Percentiles rank a stretch among this genome's conserved stretches.
Evolutionary conservation across 2,113 vertebrate genomes (phyloP).

Genomic region (Sarotherodon lohbergeri): DNA sequence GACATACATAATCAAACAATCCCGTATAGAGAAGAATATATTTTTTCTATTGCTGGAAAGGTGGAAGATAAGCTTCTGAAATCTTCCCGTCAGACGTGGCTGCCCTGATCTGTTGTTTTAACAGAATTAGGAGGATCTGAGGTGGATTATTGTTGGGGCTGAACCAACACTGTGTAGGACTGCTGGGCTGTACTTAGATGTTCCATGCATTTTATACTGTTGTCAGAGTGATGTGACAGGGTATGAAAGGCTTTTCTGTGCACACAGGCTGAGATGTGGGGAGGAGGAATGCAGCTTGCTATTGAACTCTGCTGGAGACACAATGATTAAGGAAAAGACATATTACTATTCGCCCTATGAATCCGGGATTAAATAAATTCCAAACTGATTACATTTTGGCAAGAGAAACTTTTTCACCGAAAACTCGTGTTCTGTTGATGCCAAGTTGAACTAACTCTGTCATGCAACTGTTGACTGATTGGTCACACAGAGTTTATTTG

Average conservation of each 20-base stretch:
- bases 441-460: constrained; percentile 24
- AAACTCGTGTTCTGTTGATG: constrained; percentile 2
- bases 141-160: constrained; percentile 57
- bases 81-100: constrained; percentile 57
- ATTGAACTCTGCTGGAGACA: constrained; percentile 61
- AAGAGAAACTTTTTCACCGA: constrained; percentile 33
- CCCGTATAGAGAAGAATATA: background rate
- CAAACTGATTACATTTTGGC: constrained; percentile 66
- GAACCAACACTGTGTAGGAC: constrained; percentile 41
- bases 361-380: constrained; percentile 68
- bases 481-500: constrained; percentile 27
- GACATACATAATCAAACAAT: constrained; percentile 11
- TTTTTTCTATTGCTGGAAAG: constrained; percentile 27
- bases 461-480: constrained; percentile 41
- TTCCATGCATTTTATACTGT: constrained; percentile 62
- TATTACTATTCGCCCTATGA: constrained; percentile 59
- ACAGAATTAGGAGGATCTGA: constrained; percentile 60
- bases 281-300: constrained; percentile 48
- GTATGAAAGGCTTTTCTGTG: constrained; percentile 65
- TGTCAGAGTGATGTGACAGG: constrained; percentile 57
- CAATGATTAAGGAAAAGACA: constrained; percentile 58
- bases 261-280: constrained; percentile 52
- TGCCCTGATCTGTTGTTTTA: constrained; percentile 64
- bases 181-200: constrained; percentile 52
- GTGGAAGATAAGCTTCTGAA: constrained; percentile 54